Evolutionary conservation across 2,113 vertebrate species (phyloP), one percentile per base, ranked within the genome.

Genomic region (Tragelaphus buxtoni): DNA sequence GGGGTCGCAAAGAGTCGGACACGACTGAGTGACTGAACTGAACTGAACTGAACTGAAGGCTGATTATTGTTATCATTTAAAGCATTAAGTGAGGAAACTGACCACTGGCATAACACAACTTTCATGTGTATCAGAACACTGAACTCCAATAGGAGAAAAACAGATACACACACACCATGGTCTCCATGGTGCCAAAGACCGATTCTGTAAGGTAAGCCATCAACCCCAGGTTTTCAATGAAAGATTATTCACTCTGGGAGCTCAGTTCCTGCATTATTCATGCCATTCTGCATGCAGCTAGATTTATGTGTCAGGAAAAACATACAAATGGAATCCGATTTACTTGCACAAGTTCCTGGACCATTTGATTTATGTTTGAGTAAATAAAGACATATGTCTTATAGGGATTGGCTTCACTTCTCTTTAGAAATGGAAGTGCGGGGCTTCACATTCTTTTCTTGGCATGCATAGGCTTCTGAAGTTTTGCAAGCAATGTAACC

Each of bases 231-330:
- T 79, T 94, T 82, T 93, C 97, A 92, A 0, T 99, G 98, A 99
- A 98, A 83, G 98, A 99, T 99, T 97, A 98, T 95, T 96, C 98
- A 95, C 98, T 94, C 77, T 97, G 98, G 98, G 98, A 98, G 84
- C 96, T 98, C 3, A 96, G 97, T 97, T 98, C 98, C 98, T 98
- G 97, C 96, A 98, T 99, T 98, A 98, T 98, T 99, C 98, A 98
- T 99, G 98, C 98, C 97, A 92, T 99, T 98, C 98, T 95, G 88
- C 97, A 92, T 95, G 63, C 98, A 98, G 97, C 97, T 98, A 99
- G 98, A 99, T 99, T 99, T 99, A 99, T 99, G 98, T 98, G 98
- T 99, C 98, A 99, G 98, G 98, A 98, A 99, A 99, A 99, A 99
- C 99, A 99, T 98, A 99, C 99, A 99, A 98, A 98, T 2, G 98